These are phyloP conservation scores for Pyrocephalus nanus DNA, from an alignment of 2,797 vertebrate species.

Conservation along the genomic window DNA sequence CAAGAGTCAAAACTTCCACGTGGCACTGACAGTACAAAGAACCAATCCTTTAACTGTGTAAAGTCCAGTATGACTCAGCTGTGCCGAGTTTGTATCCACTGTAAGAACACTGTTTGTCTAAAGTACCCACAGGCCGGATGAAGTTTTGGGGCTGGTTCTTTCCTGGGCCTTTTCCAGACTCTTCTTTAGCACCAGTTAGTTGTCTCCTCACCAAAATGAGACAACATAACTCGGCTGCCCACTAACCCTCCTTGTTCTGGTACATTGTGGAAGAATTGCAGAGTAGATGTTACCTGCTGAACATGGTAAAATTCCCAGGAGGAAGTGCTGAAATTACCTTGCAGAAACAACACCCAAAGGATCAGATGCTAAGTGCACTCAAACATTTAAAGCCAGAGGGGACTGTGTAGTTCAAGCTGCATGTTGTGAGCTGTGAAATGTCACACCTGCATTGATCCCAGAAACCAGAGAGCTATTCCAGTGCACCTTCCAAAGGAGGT, in stretches of 20 bases:
- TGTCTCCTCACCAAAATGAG: not conserved
- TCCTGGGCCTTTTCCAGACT: not conserved
- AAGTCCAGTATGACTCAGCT: not conserved
- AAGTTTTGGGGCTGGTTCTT: not conserved
- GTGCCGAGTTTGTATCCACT: not conserved
- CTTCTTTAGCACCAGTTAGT: not conserved
- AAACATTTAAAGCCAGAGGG: not conserved
- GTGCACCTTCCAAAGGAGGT: not conserved
- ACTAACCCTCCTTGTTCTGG: not conserved
- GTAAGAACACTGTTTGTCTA: not conserved
- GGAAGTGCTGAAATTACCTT: not conserved
- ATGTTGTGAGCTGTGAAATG: not conserved
- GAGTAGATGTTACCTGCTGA: not conserved
- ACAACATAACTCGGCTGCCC: not conserved
- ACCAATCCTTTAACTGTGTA: not conserved
- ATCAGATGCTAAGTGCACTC: not conserved
- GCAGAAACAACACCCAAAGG: not conserved
- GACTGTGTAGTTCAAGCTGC: not conserved
- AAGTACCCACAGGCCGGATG: not conserved
- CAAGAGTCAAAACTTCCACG: not conserved
- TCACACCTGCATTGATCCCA: not conserved
- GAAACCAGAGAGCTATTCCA: not conserved
- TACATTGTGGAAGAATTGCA: not conserved
- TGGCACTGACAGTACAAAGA: not conserved
- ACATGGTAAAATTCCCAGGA: not conserved